Percentiles rank a stretch among this genome's conserved stretches.
phyloP scores from a whole-genome alignment of 1,140 invertebrate genomes.

The Meloidogyne hapla region DNA sequence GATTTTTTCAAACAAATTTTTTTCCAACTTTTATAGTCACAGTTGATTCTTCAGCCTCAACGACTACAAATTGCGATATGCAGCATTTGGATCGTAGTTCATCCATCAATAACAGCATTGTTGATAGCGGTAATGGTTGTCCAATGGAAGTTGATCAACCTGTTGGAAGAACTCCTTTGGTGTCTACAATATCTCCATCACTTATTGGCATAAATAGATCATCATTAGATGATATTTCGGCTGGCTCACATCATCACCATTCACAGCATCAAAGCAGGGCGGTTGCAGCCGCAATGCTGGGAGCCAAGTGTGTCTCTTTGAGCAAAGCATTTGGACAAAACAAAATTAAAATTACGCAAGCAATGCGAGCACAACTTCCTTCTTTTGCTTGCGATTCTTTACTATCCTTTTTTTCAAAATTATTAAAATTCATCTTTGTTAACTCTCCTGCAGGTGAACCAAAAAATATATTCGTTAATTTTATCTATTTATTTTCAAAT shows the following conservation, averaged over 20 bases:
- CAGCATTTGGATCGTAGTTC: neutral
- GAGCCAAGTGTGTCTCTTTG: neutral
- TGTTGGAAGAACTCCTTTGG: neutral
- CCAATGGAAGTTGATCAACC: neutral
- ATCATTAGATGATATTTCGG: neutral
- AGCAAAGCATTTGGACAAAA: neutral
- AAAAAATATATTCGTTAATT: neutral
- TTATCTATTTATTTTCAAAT: neutral
- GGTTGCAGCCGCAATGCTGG: neutral
- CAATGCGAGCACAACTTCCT: neutral
- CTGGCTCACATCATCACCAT: neutral
- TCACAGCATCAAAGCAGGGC: neutral
- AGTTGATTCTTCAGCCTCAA: neutral
- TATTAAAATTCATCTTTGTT: neutral
- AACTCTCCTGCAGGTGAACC: neutral
- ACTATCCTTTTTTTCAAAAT: neutral
- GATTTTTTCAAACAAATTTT: neutral
- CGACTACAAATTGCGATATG: neutral
- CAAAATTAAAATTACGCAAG: constrained; percentile 7
- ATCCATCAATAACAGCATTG: neutral
- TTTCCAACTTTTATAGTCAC: neutral
- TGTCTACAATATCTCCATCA: neutral
- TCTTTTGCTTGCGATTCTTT: neutral
- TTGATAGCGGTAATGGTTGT: neutral
- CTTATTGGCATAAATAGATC: neutral